Evolutionary conservation across 2,113 vertebrate species (phyloP).

Genomic region (Chaetodon auriga): DNA sequence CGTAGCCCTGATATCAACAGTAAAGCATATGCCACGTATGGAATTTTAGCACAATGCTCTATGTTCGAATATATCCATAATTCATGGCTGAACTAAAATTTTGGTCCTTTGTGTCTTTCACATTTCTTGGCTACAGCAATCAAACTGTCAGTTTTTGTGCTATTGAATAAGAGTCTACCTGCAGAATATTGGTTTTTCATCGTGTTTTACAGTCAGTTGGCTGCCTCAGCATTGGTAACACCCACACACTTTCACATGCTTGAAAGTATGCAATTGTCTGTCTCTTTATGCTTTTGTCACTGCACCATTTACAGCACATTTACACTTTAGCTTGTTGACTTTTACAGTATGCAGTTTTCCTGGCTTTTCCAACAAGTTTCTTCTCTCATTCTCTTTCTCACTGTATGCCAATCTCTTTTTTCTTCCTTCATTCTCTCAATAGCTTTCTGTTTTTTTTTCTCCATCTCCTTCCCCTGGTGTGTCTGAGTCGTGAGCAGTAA

Average conservation of each 20-base stretch:
- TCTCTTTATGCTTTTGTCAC: conserved; percentile 53
- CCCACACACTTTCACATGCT: conserved; percentile 25
- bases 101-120: not conserved
- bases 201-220: conserved; percentile 25
- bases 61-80: conserved; percentile 8
- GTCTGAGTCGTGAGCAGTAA: conserved; percentile 61
- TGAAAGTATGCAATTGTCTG: conserved; percentile 33
- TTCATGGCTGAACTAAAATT: not conserved
- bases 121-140: not conserved
- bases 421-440: not conserved
- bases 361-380: conserved; percentile 21
- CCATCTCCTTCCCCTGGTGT: conserved; percentile 29
- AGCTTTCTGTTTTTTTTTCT: not conserved
- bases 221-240: conserved; percentile 20
- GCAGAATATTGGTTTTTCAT: conserved; percentile 12
- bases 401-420: not conserved
- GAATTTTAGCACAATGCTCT: not conserved
- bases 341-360: conserved; percentile 39
- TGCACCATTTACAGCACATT: conserved; percentile 42
- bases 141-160: not conserved
- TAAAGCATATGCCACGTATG: conserved; percentile 7
- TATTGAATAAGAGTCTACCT: conserved; percentile 3
- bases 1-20: not conserved
- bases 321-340: conserved; percentile 50
- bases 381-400: not conserved